Evolutionary conservation across 2,113 vertebrate genomes (phyloP), one percentile per base, ranked within the genome.

Genomic region (Otocyon megalotis): DNA sequence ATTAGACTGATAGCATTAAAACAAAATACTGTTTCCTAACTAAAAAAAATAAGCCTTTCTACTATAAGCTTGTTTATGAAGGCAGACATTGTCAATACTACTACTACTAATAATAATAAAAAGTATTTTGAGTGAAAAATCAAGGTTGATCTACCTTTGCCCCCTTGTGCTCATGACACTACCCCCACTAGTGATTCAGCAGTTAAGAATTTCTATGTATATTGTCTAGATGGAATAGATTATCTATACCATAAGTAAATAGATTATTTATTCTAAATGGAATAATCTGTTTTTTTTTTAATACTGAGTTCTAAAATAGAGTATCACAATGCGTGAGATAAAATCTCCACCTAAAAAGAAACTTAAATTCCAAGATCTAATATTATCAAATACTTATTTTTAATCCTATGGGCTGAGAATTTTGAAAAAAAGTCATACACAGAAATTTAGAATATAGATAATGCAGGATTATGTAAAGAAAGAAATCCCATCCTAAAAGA

Each of bases 1-100:
- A 92, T 96, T 91, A 77, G 43, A 4, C 50, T 89, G 65, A 72
- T 91, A 56, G 24, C 32, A 77, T 93, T 74, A 93, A 93, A 80
- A 3, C 14, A 84, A 84, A 28, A 53, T 28, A 79, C 4, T 26
- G 19, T 37, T 93, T 93, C 17, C n/a, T 82, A 19, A 19, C 60
- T 89, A 11, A 50, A 92, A 95, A 88, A 80, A 63, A 35, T 15
- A 76, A 35, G 3, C 0, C 24, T 53, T 89, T 90, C 26, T 67
- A 43, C 62, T 82, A 37, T 76, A 63, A 92, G 14, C 10, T 20
- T 83, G 5, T 87, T 22, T 87, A 24, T 10, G 19, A 3, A 74
- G 12, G 13, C 30, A 79, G 12, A 0, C 4, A 79, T 13, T 74
- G 50, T 15, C 90, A 83, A 60, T 90, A 63, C 53, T 69, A 72